phyloP scores from a whole-genome alignment of 2,888 invertebrate species.

The Apocheima hispidaria region DNA sequence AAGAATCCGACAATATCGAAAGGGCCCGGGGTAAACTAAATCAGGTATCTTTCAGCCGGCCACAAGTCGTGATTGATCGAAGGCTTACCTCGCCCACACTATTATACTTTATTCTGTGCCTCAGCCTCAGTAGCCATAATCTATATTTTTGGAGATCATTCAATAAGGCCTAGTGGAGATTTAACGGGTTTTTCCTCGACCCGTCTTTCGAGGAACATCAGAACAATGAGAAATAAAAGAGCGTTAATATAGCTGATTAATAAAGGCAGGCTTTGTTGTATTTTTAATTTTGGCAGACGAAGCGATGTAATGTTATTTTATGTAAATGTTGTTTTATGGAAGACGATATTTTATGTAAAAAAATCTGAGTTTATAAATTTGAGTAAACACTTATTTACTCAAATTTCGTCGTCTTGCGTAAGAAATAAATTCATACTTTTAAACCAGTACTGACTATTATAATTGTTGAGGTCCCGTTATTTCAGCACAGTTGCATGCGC shows the following conservation, averaged over 20 bases:
- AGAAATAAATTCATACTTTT: too few relatives aligned
- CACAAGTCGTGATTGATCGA: constrained; percentile 54
- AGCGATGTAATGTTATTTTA: neutral
- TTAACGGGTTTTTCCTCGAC: constrained; percentile 40
- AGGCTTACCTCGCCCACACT: constrained; percentile 50
- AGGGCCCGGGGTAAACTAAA: constrained; percentile 49
- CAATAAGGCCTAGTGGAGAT: constrained; percentile 45
- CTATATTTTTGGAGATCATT: constrained; percentile 46
- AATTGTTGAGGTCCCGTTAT: too few relatives aligned
- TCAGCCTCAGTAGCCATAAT: constrained; percentile 44
- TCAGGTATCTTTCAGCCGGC: constrained; percentile 50
- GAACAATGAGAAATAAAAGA: constrained; percentile 30
- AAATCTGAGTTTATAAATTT: too few relatives aligned
- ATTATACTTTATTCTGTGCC: too few relatives aligned
- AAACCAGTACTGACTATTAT: too few relatives aligned
- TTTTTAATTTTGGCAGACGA: neutral
- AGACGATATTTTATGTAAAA: too few relatives aligned
- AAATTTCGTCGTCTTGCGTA: too few relatives aligned
- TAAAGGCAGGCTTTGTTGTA: constrained; percentile 3
- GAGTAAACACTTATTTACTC: too few relatives aligned
- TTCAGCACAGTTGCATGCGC: too few relatives aligned
- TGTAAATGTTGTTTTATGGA: neutral
- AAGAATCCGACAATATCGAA: constrained; percentile 43
- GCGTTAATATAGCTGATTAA: constrained; percentile 10
- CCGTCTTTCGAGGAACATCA: constrained; percentile 31